Evolutionary conservation across 2,113 vertebrate genomes (phyloP).

Genomic region (Onychostruthus taczanowskii): DNA sequence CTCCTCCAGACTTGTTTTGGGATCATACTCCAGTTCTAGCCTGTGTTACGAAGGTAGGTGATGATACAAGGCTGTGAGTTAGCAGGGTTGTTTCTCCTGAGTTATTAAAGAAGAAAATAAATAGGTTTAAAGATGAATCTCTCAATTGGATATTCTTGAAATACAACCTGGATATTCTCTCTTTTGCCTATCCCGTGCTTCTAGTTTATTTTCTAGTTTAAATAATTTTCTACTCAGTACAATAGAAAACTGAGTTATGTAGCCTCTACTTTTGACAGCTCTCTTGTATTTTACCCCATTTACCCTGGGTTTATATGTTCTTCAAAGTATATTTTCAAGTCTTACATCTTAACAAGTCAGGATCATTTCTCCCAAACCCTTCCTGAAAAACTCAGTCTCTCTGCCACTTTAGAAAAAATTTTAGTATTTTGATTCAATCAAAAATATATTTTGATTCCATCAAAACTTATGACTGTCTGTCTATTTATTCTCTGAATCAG

Average conservation of each 20-base stretch:
- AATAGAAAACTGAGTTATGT: background rate
- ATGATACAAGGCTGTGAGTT: background rate
- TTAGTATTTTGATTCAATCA: background rate
- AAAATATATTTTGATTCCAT: background rate
- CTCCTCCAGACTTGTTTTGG: background rate
- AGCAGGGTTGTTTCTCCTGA: background rate
- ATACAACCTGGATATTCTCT: background rate
- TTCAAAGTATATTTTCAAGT: background rate
- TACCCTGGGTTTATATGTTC: background rate
- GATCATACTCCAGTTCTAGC: background rate
- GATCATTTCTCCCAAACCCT: background rate
- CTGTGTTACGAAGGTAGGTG: background rate
- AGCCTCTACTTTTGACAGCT: background rate
- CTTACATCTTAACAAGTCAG: background rate
- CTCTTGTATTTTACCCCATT: background rate
- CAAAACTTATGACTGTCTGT: background rate
- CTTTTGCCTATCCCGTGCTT: background rate
- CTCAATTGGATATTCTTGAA: background rate
- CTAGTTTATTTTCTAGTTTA: background rate
- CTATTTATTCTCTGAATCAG: background rate
- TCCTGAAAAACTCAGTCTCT: background rate
- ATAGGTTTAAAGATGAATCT: background rate
- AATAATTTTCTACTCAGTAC: background rate
- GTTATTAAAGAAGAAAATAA: background rate
- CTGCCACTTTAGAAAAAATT: background rate